Conservation (phyloP, 2,797 vertebrate genomes). For the Gallinago stenura region DNA sequence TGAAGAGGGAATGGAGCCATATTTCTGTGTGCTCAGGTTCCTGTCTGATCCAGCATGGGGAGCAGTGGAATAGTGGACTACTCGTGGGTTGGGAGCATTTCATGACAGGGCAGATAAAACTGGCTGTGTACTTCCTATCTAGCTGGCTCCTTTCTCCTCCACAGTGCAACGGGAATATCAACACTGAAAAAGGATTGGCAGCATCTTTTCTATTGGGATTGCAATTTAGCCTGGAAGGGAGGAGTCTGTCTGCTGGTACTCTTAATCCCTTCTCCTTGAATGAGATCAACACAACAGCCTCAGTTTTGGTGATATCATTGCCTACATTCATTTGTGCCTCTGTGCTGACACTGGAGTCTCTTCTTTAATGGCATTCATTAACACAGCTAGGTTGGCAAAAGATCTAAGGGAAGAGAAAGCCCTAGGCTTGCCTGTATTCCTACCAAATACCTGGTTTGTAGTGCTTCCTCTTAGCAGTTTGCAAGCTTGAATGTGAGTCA, state of each 20-base stretch:
- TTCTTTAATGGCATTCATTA: neutral
- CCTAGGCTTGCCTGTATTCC: neutral
- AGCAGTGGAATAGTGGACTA: neutral
- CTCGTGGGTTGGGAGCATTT: neutral
- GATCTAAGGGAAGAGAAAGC: neutral
- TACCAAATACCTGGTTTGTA: neutral
- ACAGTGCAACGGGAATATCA: neutral
- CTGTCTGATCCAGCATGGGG: neutral
- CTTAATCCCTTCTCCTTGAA: neutral
- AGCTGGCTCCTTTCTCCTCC: neutral
- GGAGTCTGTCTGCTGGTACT: neutral
- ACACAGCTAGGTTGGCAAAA: neutral
- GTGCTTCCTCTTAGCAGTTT: neutral
- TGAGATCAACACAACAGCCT: neutral
- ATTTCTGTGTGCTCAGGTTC: neutral
- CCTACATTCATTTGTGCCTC: neutral
- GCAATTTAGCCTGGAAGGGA: neutral
- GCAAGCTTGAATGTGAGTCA: neutral
- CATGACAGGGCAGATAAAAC: neutral
- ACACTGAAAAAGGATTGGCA: neutral
- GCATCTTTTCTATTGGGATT: neutral
- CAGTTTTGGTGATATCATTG: neutral
- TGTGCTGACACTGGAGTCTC: neutral
- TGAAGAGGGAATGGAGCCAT: neutral
- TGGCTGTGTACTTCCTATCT: neutral